A percentile compares a stretch with the other conserved stretches of the same genome.
Conservation (phyloP, 2,888 invertebrate species). For the Dasypolia templi region DNA sequence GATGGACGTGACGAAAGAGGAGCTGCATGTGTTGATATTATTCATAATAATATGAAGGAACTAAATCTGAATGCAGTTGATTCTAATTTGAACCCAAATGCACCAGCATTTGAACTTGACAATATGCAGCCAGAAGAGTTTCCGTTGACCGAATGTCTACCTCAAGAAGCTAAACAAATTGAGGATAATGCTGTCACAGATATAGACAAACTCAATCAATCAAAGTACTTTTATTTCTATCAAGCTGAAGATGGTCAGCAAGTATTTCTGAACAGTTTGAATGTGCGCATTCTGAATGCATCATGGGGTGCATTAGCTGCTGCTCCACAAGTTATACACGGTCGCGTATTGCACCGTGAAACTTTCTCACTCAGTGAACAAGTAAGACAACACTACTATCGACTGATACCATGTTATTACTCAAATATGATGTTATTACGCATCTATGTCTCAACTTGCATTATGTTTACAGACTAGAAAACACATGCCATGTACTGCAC, state of each 20-base stretch:
- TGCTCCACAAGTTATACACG: slow-evolving; percentile 93
- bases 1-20: slow-evolving; percentile 84
- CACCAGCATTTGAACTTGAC: slow-evolving; percentile 77
- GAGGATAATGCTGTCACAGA: slow-evolving; percentile 76
- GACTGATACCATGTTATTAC: not conserved
- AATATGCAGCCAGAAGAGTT: slow-evolving; percentile 77
- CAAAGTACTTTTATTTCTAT: slow-evolving; percentile 94
- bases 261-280: slow-evolving; percentile 97
- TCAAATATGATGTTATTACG: not conserved
- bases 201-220: slow-evolving; percentile 84
- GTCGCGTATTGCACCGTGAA: slow-evolving; percentile 96
- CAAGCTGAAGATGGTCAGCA: slow-evolving; percentile 98
- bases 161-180: slow-evolving; percentile 65
- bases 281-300: slow-evolving; percentile 96
- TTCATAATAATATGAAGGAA: slow-evolving; percentile 76
- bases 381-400: slow-evolving; percentile 69
- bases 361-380: slow-evolving; percentile 94
- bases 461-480: slow-evolving; percentile 81
- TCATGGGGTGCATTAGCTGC: slow-evolving; percentile 95
- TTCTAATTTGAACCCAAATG: slow-evolving; percentile 82
- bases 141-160: slow-evolving; percentile 74
- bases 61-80: slow-evolving; percentile 70
- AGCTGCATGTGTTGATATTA: slow-evolving; percentile 78
- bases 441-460: not conserved
- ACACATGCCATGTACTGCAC: slow-evolving; percentile 94